Base-by-base conservation (phyloP, 2,113 vertebrate genomes). In the Tetrao urogallus region DNA sequence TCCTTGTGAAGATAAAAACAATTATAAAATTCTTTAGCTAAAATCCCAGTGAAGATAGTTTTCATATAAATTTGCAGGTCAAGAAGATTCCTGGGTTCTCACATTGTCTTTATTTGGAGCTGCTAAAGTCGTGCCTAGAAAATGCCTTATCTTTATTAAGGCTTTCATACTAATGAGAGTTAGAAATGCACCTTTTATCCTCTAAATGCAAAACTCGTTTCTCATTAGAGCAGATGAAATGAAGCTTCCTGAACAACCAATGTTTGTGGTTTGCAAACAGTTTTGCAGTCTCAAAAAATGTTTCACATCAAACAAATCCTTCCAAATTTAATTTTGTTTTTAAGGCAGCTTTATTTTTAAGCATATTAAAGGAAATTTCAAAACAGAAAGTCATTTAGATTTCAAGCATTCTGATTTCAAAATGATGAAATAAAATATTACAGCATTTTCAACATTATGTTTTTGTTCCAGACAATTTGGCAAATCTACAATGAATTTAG, bases 381-480 rank as follows among this genome's bases (percentile, higher is more conserved):
- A 81, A 93, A 86, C 69, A 80, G 85, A 91, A 81, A 89, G 36
- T 72, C 4, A 38, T 70, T 94, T 91, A 25, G 57, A 82, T 92
- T 93, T 92, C 80, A 86, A 86, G n/a, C 18, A 63, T 87, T 90
- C 65, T 88, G 38, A 14, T 82, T 93, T 83, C 48, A 22, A 90
- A 94, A 95, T 86, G 10, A 94, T 86, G 69, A 96, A 96, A 92
- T 82, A 76, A 89, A 96, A 89, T 36, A 72, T 90, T 92, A 74
- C 80, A 84, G 43, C 52, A 43, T 93, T 96, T 96, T 86, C 90
- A 93, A 82, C 74, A 76, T 87, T 65, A 69, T 64, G 73, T 13
- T 92, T 96, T 86, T 92, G 58, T 87, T 94, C 83, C 89, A 93
- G 88, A 93, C 80, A 84, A 82, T 92, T 92, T 95, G 94, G 92